Evolutionary conservation across 1,140 invertebrate species (phyloP).

Genomic region (Drosophila chauvacae): DNA sequence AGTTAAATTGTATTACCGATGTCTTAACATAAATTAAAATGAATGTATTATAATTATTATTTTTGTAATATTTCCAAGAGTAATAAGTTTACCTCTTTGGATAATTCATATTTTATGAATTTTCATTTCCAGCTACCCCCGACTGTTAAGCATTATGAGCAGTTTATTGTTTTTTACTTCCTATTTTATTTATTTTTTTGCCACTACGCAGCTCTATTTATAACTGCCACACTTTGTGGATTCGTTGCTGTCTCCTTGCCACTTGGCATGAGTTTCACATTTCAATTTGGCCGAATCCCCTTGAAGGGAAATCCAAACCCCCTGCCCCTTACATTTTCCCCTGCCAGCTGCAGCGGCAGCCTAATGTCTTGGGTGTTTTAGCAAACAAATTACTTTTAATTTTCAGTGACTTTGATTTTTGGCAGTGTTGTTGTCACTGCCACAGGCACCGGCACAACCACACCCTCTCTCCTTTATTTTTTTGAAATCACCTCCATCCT

Average conservation of each 20-base stretch:
- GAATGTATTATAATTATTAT: too few species aligned
- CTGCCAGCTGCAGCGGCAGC: slow-evolving; percentile 1
- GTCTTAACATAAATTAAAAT: too few species aligned
- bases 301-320: not conserved
- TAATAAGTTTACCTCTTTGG: too few species aligned
- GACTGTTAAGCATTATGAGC: slow-evolving; percentile 10
- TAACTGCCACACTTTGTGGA: slow-evolving; percentile 62
- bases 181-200: slow-evolving; percentile 1
- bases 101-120: not conserved
- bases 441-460: slow-evolving; percentile 11
- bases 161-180: slow-evolving; percentile 21
- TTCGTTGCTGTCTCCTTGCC: slow-evolving; percentile 35
- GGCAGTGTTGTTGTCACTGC: slow-evolving; percentile 41
- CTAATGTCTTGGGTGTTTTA: slow-evolving; percentile 75
- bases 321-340: not conserved
- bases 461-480: too few species aligned
- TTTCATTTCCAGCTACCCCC: not conserved
- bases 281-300: slow-evolving; percentile 55
- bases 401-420: slow-evolving; percentile 82
- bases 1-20: too few species aligned
- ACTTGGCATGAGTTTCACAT: slow-evolving; percentile 80
- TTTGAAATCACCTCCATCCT: not conserved
- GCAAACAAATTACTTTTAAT: slow-evolving; percentile 83
- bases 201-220: slow-evolving; percentile 60
- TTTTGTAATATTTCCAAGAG: too few species aligned